A percentile compares a stretch with the other conserved stretches of the same genome.
These are phyloP conservation scores for Megaceryle alcyon DNA, from an alignment of 2,797 vertebrate genomes.

Conservation along the genomic window DNA sequence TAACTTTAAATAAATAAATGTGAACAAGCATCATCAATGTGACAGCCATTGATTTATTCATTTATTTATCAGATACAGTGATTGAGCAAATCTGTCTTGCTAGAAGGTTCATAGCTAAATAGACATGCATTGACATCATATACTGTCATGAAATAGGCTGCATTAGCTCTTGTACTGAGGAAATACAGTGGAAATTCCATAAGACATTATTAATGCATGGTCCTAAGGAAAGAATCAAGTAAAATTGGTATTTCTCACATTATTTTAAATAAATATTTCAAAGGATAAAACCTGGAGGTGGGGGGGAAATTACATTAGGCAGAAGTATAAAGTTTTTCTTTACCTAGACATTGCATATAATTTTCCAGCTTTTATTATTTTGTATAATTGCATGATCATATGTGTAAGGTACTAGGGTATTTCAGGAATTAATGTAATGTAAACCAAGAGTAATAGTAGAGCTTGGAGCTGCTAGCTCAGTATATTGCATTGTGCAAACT, in stretches of 20 bases:
- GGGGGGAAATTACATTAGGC: not conserved
- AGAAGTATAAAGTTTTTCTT: not conserved
- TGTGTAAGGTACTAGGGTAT: not conserved
- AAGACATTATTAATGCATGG: not conserved
- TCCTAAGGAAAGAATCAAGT: not conserved
- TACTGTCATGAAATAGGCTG: not conserved
- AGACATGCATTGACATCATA: not conserved
- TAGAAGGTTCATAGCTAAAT: not conserved
- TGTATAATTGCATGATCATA: not conserved
- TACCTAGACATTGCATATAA: not conserved
- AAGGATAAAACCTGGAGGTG: not conserved
- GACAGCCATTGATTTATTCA: not conserved
- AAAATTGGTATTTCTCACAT: not conserved
- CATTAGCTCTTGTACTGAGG: not conserved
- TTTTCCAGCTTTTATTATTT: not conserved
- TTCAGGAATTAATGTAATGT: not conserved
- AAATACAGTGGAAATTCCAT: not conserved
- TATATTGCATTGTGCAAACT: not conserved
- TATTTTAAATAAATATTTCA: not conserved
- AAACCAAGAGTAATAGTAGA: not conserved
- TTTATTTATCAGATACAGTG: not conserved
- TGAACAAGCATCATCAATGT: not conserved
- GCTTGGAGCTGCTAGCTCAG: not conserved
- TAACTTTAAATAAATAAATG: not conserved
- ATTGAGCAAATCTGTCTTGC: not conserved